These are phyloP conservation scores for Hermodice carunculata DNA, from an alignment of 2,888 invertebrate species.

Conservation along the genomic window DNA sequence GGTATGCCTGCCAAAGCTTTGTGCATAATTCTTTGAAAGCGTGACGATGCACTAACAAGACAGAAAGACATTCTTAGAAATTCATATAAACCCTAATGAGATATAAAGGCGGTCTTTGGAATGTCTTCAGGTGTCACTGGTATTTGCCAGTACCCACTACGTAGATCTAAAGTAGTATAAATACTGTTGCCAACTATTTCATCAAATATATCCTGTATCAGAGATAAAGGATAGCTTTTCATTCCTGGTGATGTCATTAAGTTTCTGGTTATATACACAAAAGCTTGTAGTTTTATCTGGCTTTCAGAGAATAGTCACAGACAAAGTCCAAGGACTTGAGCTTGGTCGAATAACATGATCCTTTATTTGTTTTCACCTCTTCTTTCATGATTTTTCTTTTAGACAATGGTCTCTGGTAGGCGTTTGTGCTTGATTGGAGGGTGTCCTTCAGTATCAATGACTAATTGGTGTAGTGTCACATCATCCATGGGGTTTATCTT, in stretches of 20 bases:
- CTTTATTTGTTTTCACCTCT: too few relatives aligned
- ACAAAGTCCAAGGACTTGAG: too few relatives aligned
- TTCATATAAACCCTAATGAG: conserved; percentile 21
- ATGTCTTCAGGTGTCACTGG: conserved; percentile 5
- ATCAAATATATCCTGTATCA: conserved; percentile 35
- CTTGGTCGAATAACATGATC: too few relatives aligned
- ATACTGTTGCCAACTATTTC: conserved; percentile 15
- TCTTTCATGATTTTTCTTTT: too few relatives aligned
- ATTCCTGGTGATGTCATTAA: conserved; percentile 21
- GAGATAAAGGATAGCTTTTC: conserved; percentile 26
- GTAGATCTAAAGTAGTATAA: conserved; percentile 30
- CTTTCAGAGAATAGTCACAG: too few relatives aligned
- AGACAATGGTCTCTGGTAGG: too few relatives aligned
- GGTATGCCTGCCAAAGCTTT: conserved; percentile 1
- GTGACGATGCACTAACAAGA: conserved; percentile 24
- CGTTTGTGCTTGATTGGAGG: too few relatives aligned
- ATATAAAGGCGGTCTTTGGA: conserved; percentile 30
- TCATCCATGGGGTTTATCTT: too few relatives aligned
- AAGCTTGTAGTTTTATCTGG: conserved; percentile 21
- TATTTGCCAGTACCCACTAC: conserved; percentile 28
- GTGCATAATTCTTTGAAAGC: conserved; percentile 30
- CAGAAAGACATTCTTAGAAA: conserved; percentile 34
- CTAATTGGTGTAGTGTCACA: too few relatives aligned
- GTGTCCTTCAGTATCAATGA: too few relatives aligned
- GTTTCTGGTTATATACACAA: conserved; percentile 29